phyloP scores from a whole-genome alignment of 2,113 vertebrate species.

The Gallinago undulata region DNA sequence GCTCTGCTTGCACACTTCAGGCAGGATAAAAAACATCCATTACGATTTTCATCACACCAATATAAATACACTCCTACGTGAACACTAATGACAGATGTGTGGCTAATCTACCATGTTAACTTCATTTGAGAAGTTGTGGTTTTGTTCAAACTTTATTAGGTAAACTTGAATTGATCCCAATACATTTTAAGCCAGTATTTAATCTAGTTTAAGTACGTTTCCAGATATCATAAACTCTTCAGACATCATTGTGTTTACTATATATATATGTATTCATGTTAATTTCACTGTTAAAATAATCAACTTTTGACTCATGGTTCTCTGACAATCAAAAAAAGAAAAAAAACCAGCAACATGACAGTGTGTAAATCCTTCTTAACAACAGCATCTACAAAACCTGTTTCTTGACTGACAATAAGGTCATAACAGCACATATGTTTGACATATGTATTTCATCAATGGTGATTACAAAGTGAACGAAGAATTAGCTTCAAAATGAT shows the following conservation, averaged over 20 bases:
- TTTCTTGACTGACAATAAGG: slow-evolving; percentile 72
- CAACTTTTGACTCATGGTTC: slow-evolving; percentile 56
- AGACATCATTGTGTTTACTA: slow-evolving; percentile 32
- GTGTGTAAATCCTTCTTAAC: slow-evolving; percentile 74
- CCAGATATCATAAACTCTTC: slow-evolving; percentile 70
- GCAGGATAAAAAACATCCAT: slow-evolving; percentile 69
- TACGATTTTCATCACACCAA: slow-evolving; percentile 73
- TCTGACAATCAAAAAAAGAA: slow-evolving; percentile 40
- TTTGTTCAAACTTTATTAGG: slow-evolving; percentile 81
- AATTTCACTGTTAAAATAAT: slow-evolving; percentile 75
- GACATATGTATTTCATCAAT: slow-evolving; percentile 74
- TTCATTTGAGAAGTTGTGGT: slow-evolving; percentile 78
- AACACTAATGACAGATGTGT: slow-evolving; percentile 73
- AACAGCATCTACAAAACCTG: slow-evolving; percentile 54
- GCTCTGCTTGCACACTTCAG: slow-evolving; percentile 52
- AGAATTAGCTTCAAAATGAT: slow-evolving; percentile 73
- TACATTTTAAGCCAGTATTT: slow-evolving; percentile 74
- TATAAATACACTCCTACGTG: slow-evolving; percentile 69
- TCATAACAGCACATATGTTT: slow-evolving; percentile 71
- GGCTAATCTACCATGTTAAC: slow-evolving; percentile 77
- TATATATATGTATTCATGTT: slow-evolving; percentile 48
- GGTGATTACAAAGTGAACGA: slow-evolving; percentile 63
- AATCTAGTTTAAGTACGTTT: slow-evolving; percentile 72
- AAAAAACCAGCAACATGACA: slow-evolving; percentile 45
- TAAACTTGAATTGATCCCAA: slow-evolving; percentile 72